A percentile compares a stretch with the other conserved stretches of the same genome.
Evolutionary conservation across 2,797 vertebrate species (phyloP).

Genomic region (Gymnothorax reevesii): DNA sequence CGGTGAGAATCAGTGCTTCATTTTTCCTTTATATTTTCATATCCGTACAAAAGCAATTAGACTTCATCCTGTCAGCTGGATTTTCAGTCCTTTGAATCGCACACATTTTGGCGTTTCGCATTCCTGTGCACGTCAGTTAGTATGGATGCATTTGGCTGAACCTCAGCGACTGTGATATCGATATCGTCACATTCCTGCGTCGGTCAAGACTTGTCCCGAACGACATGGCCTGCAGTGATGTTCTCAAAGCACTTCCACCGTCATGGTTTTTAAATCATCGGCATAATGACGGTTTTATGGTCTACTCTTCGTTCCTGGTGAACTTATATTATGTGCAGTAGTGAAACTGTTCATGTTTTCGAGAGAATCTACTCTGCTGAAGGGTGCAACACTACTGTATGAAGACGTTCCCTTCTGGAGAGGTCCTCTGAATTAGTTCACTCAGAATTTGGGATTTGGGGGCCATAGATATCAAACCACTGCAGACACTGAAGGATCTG

Average conservation of each 20-base stretch:
- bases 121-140: neutral
- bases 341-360: neutral
- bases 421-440: neutral
- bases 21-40: neutral
- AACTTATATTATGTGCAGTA: neutral
- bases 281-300: slow-evolving; percentile 13
- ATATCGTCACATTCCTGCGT: slow-evolving; percentile 49
- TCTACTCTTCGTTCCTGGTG: neutral
- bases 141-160: neutral
- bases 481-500: neutral
- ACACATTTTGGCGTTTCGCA: neutral
- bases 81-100: neutral
- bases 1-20: neutral
- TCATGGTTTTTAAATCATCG: neutral
- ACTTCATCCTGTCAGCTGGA: neutral
- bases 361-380: neutral
- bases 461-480: neutral
- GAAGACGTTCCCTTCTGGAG: neutral
- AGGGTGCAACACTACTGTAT: neutral
- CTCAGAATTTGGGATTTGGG: neutral
- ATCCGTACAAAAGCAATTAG: neutral
- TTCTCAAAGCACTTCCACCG: slow-evolving; percentile 8
- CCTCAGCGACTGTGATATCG: neutral
- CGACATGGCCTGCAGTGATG: slow-evolving; percentile 48
- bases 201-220: slow-evolving; percentile 64